phyloP scores from a whole-genome alignment of 2,113 vertebrate genomes.

The Atherinomorus stipes region DNA sequence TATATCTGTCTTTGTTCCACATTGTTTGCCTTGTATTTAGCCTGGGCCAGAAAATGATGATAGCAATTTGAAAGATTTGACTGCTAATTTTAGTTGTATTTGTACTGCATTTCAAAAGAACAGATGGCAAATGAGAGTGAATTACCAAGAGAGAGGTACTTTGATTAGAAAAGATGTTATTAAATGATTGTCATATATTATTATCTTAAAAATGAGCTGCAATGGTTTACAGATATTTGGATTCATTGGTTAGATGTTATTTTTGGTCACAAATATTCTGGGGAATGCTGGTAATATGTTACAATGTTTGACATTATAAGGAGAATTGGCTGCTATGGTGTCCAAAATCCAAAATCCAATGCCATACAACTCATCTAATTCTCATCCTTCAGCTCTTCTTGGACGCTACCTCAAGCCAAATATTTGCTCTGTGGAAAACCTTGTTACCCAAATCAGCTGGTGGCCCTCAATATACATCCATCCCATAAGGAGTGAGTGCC shows the following conservation, averaged over 20 bases:
- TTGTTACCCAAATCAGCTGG: constrained; percentile 83
- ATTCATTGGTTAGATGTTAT: constrained; percentile 10
- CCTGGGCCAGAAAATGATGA: constrained; percentile 88
- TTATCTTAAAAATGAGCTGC: background rate
- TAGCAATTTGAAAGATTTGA: constrained; percentile 80
- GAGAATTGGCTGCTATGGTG: constrained; percentile 38
- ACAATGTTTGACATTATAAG: constrained; percentile 56
- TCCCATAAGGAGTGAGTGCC: constrained; percentile 63
- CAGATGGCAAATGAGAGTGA: constrained; percentile 90
- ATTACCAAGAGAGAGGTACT: constrained; percentile 56
- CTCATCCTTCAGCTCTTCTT: constrained; percentile 61
- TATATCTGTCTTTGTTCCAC: constrained; percentile 82
- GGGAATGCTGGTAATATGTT: constrained; percentile 17
- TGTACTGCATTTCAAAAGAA: constrained; percentile 89
- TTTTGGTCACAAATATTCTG: constrained; percentile 25
- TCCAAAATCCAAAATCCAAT: constrained; percentile 56
- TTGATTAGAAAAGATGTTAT: constrained; percentile 50
- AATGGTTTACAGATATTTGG: constrained; percentile 24
- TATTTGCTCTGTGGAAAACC: constrained; percentile 81
- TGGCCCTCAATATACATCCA: constrained; percentile 72
- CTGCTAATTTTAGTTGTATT: constrained; percentile 94
- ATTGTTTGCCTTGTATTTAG: constrained; percentile 93
- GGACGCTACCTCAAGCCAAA: constrained; percentile 67
- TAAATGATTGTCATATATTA: constrained; percentile 27
- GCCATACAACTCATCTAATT: constrained; percentile 24